Conservation (phyloP, 2,113 vertebrate genomes). For the Neolamprologus ventralis region DNA sequence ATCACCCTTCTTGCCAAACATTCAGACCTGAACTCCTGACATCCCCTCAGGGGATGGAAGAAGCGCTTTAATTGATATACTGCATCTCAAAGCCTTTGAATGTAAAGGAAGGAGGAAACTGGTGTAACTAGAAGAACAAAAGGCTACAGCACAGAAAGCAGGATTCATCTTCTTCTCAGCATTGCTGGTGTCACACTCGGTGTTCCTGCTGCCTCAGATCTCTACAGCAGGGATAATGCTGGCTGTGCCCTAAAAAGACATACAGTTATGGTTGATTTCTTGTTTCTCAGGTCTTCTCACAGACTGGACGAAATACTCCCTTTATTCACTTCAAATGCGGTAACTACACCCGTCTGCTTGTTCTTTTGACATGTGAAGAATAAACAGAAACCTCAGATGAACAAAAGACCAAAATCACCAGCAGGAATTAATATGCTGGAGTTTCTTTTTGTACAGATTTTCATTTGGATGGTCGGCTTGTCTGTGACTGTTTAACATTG, state of each 20-base stretch:
- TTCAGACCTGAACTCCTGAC: conserved; percentile 49
- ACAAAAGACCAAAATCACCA: conserved; percentile 28
- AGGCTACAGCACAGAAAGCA: neutral
- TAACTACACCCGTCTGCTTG: neutral
- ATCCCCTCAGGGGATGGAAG: conserved; percentile 17
- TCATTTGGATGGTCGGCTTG: conserved; percentile 17
- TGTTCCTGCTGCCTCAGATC: conserved; percentile 6
- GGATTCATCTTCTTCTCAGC: neutral
- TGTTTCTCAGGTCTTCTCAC: neutral
- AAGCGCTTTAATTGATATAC: conserved; percentile 41
- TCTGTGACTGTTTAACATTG: neutral
- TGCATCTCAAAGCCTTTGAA: neutral
- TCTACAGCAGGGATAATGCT: neutral
- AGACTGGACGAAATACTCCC: neutral
- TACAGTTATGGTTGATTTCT: neutral
- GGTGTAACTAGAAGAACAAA: conserved; percentile 23
- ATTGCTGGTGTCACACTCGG: conserved; percentile 15
- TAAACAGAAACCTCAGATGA: neutral
- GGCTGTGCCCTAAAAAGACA: neutral
- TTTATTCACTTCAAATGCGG: neutral
- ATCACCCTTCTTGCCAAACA: conserved; percentile 50
- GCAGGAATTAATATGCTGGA: conserved; percentile 25
- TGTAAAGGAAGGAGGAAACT: neutral
- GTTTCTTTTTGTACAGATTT: conserved; percentile 2
- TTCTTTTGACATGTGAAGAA: neutral